Base-by-base conservation (phyloP, 30 jellyfish, hydroid and myxozoan genomes). In the Sanderia malayensis region DNA sequence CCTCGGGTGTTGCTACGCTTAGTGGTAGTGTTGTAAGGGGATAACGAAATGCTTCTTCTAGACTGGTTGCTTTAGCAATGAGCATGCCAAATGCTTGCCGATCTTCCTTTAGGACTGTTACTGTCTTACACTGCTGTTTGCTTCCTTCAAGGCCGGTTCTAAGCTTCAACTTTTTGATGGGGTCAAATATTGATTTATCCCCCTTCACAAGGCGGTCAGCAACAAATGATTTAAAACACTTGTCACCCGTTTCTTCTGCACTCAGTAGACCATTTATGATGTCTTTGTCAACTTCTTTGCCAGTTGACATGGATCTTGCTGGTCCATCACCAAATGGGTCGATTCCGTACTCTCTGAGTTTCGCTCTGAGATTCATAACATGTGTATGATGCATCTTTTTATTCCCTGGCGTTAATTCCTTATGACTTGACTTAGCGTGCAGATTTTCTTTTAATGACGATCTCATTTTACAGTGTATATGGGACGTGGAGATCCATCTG, bases 31-130 rank as follows among this genome's bases (percentile, higher is more conserved):
- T 20, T 29, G 75, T 73, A 23, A 73, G 64, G 31, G 75, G 85
- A 46, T 73, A 73, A 27, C 57, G 65, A 23, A 58, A 55, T 2
- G 76, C 75, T 44, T 73, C 85, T 73, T 53, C 63, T 18, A 62
- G 29, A 57, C 70, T 61, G 26, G 58, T 44, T 4, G 87, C 29
- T 61, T 47, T 46, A 46, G 58, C 23, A 17, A 41, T 15, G 23
- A 61, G 71, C 28, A 58, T 25, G 13, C 87, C 71, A 76, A 76
- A 76, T 21, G 87, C 78, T 74, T 74, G 86, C 29, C 87, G 8
- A 76, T 76, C 87, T 61, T 76, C 30, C 53, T 73, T 58, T 17
- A 73, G 67, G 41, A 58, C 62, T 7, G 85, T 53, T 1, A 73
- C 75, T 23, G 25, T 27, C 44, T 47, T 61, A 29, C 23, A 61